Evolutionary conservation across 2,797 vertebrate species (phyloP).

Genomic region (Synaphobranchus kaupii): DNA sequence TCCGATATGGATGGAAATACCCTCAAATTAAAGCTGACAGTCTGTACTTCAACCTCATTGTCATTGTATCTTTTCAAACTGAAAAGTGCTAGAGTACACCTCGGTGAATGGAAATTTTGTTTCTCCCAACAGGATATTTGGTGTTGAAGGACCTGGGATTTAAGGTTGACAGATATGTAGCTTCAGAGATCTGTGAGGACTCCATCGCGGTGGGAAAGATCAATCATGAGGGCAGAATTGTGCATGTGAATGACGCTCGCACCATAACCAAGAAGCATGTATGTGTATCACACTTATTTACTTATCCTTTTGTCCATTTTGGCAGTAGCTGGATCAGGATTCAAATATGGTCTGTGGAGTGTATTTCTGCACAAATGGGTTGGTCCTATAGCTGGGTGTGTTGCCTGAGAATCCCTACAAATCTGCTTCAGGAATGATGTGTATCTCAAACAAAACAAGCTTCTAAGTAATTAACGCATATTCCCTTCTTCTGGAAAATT

Average conservation of each 20-base stretch:
- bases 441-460: background rate
- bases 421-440: background rate
- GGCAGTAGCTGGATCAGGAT: background rate
- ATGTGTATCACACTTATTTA: constrained; percentile 52
- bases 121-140: constrained; percentile 77
- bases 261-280: constrained; percentile 90
- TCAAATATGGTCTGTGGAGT: background rate
- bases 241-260: constrained; percentile 86
- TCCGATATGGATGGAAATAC: no score
- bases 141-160: constrained; percentile 91
- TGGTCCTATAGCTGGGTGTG: background rate
- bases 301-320: background rate
- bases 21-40: no score
- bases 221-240: constrained; percentile 86
- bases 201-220: constrained; percentile 83
- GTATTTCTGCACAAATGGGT: background rate
- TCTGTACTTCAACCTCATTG: no score
- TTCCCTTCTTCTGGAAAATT: background rate
- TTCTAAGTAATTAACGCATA: background rate
- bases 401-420: background rate
- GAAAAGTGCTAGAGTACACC: background rate
- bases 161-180: constrained; percentile 87
- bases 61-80: no score
- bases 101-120: background rate
- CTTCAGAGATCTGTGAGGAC: constrained; percentile 89